These are phyloP conservation scores for Eupsilia transversa DNA, from an alignment of 2,888 invertebrate species.

Conservation along the genomic window DNA sequence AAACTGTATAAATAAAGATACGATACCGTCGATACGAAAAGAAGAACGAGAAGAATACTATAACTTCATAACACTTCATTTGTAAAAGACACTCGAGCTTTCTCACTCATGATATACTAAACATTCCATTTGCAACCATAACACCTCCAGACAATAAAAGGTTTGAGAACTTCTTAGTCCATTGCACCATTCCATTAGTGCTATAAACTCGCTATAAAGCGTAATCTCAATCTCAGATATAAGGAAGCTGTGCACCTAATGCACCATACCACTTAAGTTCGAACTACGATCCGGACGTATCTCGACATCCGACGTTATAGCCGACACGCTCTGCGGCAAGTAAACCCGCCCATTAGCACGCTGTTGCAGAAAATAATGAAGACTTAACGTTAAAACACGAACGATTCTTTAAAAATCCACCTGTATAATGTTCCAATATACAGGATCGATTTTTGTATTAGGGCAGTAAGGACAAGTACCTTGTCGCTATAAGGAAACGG, in stretches of 20 bases:
- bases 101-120: not conserved
- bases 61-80: constrained; percentile 1
- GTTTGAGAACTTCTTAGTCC: constrained; percentile 9
- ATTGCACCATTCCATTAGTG: constrained; percentile 40
- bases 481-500: too few species aligned
- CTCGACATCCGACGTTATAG: constrained; percentile 43
- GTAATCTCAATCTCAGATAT: constrained; percentile 33
- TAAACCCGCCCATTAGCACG: constrained; percentile 59
- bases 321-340: constrained; percentile 53
- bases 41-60: not conserved
- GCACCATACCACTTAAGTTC: constrained; percentile 61
- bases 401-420: too few species aligned
- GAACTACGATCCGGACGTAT: constrained; percentile 54
- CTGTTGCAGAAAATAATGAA: constrained; percentile 39
- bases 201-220: constrained; percentile 12
- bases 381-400: constrained; percentile 25
- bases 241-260: constrained; percentile 59
- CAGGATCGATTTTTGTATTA: too few species aligned
- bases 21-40: not conserved
- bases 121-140: not conserved
- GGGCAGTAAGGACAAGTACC: too few species aligned
- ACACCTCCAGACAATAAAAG: constrained; percentile 39
- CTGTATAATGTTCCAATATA: too few species aligned
- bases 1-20: not conserved
- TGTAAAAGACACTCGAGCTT: not conserved